Base-by-base conservation (phyloP, 2,797 vertebrate genomes). In the Oreortyx pictus region DNA sequence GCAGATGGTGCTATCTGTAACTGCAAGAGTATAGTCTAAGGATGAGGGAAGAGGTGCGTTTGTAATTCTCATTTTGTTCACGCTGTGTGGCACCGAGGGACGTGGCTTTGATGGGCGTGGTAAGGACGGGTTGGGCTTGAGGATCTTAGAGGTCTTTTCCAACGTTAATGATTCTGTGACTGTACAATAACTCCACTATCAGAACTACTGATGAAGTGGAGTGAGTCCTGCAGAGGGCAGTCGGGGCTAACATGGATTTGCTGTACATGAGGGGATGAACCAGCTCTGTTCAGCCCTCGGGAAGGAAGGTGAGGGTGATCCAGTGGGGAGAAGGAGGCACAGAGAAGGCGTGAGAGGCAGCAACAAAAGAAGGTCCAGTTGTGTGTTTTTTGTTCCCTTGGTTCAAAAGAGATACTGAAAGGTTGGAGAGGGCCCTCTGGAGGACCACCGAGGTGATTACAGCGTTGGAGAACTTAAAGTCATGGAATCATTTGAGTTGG, bases 171-270 rank as follows among this genome's bases (percentile, higher is more conserved):
- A 31, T 56, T 20, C 31, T n/a, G 4, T 56, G 17, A n/a, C 19
- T 52, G 9, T 9, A 52, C 87, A 75, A 47, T 43, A 39, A 44
- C 7, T 61, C 9, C 10, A 11, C 0, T 54, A 50, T 46, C 29
- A 23, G 20, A 35, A 10, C 3, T 25, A 2, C 1, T 50, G 71
- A 9, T 66, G 6, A 72, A 11, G 6, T 33, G 61, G 60, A 65
- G 24, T 1, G 4, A 18, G 20, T 56, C 10, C 22, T 54, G 31
- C 3, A 14, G 35, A 3, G 12, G 11, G 37, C 17, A 35, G 12
- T 27, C 20, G 6, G 8, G 65, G 4, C 68, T 46, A 4, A 12
- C 44, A 79, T 76, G 22, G 56, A 62, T 35, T 68, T 0, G 0
- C 50, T 82, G 29, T 20, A 18, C 19, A 12, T 25, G 50, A 29